Base-by-base conservation (phyloP, 2,888 invertebrate genomes). In the Synanthedon andrenaeformis region DNA sequence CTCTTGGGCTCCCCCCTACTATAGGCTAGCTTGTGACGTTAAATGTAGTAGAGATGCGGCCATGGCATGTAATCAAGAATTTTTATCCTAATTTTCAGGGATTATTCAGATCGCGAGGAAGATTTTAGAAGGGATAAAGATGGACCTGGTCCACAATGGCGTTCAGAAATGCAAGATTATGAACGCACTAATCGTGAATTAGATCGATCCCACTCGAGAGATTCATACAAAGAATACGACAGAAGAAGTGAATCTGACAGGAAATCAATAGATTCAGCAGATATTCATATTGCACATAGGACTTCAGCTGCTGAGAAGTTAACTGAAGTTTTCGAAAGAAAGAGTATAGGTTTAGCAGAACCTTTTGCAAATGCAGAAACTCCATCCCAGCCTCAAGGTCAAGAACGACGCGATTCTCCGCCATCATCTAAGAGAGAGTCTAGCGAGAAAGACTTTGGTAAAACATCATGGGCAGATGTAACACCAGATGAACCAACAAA, bases 91-190 rank as follows among this genome's bases (percentile, higher is more conserved):
- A 35, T 35, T 81, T 77, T 53, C 72, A 86, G 86, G 62, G 86
- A 85, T 66, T 85, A 81, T 67, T 85, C 86, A 42, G 86, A 86
- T 57, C 81, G 86, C 49, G 86, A 87, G 66, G 86, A 87, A 69
- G 86, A 85, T 56, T 77, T 82, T 54, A 74, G 83, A 66, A 74
- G 84, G 64, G 84, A 84, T 12, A 85, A 84, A 67, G 85, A 87
- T 54, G 78, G 75, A 55, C 65, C 79, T 57, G 85, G 82, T 13
- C 84, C 80, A 53, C 86, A 85, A 56, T 87, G 86, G 86, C 76
- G 86, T 54, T 83, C 85, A 53, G 86, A 87, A 71, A 87, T 86
- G 86, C 86, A 86, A 65, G 86, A 87, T 64, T 85, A 84, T 61
- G 86, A 87, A 56, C 76, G 82, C 62, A 65, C 80, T 57, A 78